A percentile compares a stretch with the other conserved stretches of the same genome.
phyloP scores from a whole-genome alignment of 2,888 invertebrate genomes.

The Stenolophus ochropezus region DNA sequence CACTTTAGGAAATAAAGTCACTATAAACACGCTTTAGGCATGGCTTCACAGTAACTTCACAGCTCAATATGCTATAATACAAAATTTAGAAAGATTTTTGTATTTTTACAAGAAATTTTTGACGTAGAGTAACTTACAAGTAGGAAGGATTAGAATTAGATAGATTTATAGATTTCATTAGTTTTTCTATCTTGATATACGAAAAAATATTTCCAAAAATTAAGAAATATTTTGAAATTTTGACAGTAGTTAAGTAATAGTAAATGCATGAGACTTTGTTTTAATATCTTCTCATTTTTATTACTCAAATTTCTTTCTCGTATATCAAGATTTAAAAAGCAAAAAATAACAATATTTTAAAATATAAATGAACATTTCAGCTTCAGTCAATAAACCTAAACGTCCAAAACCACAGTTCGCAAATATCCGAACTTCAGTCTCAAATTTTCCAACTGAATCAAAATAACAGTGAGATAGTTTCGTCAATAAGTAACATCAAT shows the following conservation, averaged over 20 bases:
- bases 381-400: slow-evolving; percentile 40
- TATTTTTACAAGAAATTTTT: neutral
- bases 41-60: slow-evolving; percentile 36
- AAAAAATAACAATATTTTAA: neutral
- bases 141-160: neutral
- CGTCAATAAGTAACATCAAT: slow-evolving; percentile 29
- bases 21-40: slow-evolving; percentile 42
- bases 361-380: slow-evolving; percentile 23
- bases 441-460: slow-evolving; percentile 46
- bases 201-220: neutral
- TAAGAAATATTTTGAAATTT: too few relatives aligned
- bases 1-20: slow-evolving; percentile 28
- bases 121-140: neutral
- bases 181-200: neutral
- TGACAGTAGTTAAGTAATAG: too few relatives aligned
- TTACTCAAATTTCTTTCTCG: neutral
- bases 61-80: neutral
- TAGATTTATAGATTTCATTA: neutral
- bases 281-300: neutral
- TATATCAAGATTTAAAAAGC: neutral
- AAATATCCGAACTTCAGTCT: slow-evolving; percentile 46
- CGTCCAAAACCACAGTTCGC: slow-evolving; percentile 43
- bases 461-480: slow-evolving; percentile 48
- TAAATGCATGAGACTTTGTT: too few relatives aligned
- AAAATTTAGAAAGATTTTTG: neutral